Conservation (phyloP, 2,888 invertebrate genomes). For the Tuta absoluta region DNA sequence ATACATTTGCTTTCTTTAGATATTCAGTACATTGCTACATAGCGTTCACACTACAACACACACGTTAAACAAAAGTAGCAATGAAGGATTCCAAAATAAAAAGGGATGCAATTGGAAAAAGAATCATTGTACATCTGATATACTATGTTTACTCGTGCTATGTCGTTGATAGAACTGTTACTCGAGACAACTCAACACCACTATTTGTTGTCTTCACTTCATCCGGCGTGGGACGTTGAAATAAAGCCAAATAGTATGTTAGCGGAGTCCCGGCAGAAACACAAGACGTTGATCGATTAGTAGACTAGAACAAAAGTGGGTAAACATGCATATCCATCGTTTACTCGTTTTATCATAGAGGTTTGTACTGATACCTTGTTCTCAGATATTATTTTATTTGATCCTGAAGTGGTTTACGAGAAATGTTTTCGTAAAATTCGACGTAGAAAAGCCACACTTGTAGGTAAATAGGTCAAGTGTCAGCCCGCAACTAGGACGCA, state of each 20-base stretch:
- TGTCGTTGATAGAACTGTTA: constrained; percentile 17
- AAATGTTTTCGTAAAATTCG: too few species aligned
- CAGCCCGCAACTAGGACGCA: too few species aligned
- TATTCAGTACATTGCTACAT: too few species aligned
- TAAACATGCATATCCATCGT: background rate
- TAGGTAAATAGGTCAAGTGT: too few species aligned
- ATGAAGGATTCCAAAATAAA: too few species aligned
- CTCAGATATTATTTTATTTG: background rate
- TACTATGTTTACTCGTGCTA: background rate
- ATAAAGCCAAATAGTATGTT: constrained; percentile 14
- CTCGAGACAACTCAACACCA: constrained; percentile 10
- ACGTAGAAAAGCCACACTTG: too few species aligned
- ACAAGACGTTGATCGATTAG: constrained; percentile 9
- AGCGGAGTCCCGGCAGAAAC: background rate
- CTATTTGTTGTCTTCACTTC: background rate
- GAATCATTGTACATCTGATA: background rate
- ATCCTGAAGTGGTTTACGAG: background rate
- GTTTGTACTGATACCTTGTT: background rate
- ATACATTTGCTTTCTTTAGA: too few species aligned
- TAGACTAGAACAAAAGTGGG: background rate
- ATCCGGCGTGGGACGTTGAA: constrained; percentile 6
- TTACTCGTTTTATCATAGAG: too few species aligned
- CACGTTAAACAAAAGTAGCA: too few species aligned
- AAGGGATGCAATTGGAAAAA: background rate
- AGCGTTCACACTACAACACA: too few species aligned